Conservation (phyloP, 2,888 invertebrate species). For the Gymnocheta viridis region DNA sequence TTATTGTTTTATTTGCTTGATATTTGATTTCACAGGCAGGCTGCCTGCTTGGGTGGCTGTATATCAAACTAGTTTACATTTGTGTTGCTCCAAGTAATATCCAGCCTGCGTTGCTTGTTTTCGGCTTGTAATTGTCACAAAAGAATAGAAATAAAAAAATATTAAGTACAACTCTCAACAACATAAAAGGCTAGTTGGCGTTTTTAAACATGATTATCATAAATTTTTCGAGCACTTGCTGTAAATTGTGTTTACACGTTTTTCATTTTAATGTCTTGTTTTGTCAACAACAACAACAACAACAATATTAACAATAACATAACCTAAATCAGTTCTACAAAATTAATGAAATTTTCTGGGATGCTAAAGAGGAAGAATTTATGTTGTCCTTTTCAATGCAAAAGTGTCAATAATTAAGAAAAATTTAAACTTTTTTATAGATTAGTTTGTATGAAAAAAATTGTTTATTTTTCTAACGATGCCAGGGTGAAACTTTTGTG, state of each 20-base stretch:
- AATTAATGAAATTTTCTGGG: neutral
- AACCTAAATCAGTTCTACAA: no score
- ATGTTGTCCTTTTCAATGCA: neutral
- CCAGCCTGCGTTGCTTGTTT: neutral
- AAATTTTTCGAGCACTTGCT: slow-evolving; percentile 43
- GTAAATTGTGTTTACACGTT: slow-evolving; percentile 46
- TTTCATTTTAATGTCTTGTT: slow-evolving; percentile 46
- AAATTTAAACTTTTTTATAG: no score
- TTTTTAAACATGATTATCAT: slow-evolving; percentile 49
- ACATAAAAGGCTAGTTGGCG: slow-evolving; percentile 2
- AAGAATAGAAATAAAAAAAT: neutral
- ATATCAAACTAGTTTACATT: neutral
- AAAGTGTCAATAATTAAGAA: neutral
- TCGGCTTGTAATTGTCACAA: slow-evolving; percentile 19
- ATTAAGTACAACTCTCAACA: neutral
- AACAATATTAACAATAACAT: neutral
- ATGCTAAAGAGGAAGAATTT: neutral
- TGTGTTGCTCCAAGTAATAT: neutral
- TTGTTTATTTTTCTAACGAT: no score
- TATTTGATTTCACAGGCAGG: neutral
- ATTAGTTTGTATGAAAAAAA: no score
- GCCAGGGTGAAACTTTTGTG: no score
- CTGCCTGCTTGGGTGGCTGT: neutral
- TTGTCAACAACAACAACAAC: slow-evolving; percentile 32
- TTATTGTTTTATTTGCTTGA: slow-evolving; percentile 39